Conservation (phyloP, 2,797 vertebrate genomes). For the Megaceryle alcyon region DNA sequence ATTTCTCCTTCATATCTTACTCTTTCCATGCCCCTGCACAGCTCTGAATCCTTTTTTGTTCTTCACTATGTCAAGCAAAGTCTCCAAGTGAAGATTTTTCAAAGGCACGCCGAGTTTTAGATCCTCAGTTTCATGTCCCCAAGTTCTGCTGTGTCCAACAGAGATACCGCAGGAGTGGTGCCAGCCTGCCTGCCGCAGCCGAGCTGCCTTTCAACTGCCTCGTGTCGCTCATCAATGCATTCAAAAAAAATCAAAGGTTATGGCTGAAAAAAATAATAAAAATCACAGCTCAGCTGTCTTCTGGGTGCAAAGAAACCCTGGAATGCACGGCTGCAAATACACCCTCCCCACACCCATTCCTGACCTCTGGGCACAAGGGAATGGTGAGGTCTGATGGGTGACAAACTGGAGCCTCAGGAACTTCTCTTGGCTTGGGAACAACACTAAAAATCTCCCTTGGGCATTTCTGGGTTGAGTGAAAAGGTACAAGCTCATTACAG, state of each 20-base stretch:
- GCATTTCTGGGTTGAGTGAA: neutral
- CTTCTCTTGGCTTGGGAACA: neutral
- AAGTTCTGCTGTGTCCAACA: neutral
- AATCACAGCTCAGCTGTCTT: neutral
- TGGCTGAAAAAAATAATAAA: neutral
- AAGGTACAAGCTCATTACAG: neutral
- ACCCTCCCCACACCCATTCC: neutral
- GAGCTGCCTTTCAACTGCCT: neutral
- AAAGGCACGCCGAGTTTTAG: neutral
- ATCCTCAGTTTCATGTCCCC: neutral
- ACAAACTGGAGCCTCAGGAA: neutral
- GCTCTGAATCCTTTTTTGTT: neutral
- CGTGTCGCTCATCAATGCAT: neutral
- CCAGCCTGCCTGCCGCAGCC: neutral
- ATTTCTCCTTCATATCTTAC: neutral
- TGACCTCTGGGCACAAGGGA: accelerated
- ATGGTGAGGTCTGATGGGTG: neutral
- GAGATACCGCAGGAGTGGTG: neutral
- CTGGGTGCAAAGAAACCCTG: neutral
- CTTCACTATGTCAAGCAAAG: neutral
- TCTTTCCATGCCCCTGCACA: neutral
- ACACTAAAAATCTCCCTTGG: neutral
- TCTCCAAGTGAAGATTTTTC: conserved; percentile 39
- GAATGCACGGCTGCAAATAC: neutral
- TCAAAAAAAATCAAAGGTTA: neutral